Evolutionary conservation across 2,797 vertebrate species (phyloP).

Genomic region (Salarias fasciatus): DNA sequence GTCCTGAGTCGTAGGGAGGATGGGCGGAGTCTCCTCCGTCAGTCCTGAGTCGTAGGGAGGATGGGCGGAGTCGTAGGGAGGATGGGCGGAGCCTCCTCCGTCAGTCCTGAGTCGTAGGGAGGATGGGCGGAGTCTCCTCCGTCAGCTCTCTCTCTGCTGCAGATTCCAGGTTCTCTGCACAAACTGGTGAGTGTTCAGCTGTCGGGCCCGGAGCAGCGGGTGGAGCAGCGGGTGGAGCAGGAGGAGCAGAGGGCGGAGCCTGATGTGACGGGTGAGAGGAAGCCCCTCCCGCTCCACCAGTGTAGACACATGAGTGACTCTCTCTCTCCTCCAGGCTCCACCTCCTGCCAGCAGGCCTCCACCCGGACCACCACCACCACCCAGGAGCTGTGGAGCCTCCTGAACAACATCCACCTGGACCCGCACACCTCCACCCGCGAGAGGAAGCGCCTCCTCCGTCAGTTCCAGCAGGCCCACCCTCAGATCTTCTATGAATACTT

Average conservation of each 20-base stretch:
- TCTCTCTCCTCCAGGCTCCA: constrained; percentile 77
- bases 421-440: constrained; percentile 87
- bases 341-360: constrained; percentile 86
- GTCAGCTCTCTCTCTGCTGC: constrained; percentile 1
- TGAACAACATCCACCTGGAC: constrained; percentile 90
- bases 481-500: constrained; percentile 93
- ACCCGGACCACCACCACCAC: constrained; percentile 82
- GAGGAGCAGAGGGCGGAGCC: constrained; percentile 82
- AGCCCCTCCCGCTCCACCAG: too few relatives aligned
- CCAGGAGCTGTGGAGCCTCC: constrained; percentile 84
- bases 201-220: constrained; percentile 80
- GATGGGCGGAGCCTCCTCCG: too few relatives aligned
- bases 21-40: too few relatives aligned
- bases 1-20: too few relatives aligned
- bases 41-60: too few relatives aligned
- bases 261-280: constrained; percentile 69
- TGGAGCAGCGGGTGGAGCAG: constrained; percentile 83
- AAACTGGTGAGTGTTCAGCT: constrained; percentile 93
- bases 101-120: too few relatives aligned
- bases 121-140: too few relatives aligned
- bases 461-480: constrained; percentile 91
- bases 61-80: too few relatives aligned
- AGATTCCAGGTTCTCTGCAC: constrained; percentile 93
- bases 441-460: constrained; percentile 86
- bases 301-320: too few relatives aligned